These are phyloP conservation scores for Volucella zonaria DNA, from an alignment of 2,888 invertebrate species.

Conservation along the genomic window DNA sequence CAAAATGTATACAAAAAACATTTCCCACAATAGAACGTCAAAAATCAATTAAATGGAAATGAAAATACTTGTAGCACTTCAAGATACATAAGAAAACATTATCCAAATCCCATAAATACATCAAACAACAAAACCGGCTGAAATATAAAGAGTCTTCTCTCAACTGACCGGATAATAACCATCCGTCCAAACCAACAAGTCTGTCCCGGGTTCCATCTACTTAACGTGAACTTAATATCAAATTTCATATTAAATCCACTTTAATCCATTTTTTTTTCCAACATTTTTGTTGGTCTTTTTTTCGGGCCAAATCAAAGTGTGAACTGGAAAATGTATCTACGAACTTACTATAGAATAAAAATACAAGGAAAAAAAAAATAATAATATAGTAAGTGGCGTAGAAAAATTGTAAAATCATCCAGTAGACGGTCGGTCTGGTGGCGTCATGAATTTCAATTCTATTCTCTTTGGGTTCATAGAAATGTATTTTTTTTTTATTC, in stretches of 20 bases:
- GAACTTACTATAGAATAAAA: conserved; percentile 55
- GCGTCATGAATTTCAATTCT: conserved; percentile 74
- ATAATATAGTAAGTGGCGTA: conserved; percentile 73
- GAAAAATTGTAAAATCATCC: conserved; percentile 72
- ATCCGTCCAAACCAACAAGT: conserved; percentile 57
- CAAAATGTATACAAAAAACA: neutral
- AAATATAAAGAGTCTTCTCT: conserved; percentile 38
- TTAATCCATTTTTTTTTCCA: conserved; percentile 57
- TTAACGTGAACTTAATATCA: conserved; percentile 74
- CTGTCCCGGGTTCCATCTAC: conserved; percentile 59
- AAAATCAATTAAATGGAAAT: conserved; percentile 43
- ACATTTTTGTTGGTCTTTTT: conserved; percentile 21
- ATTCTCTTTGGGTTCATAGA: conserved; percentile 62
- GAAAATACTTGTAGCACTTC: conserved; percentile 66
- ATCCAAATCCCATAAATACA: conserved; percentile 43
- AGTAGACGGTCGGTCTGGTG: conserved; percentile 73
- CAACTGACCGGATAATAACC: conserved; percentile 70
- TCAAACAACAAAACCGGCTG: conserved; percentile 36
- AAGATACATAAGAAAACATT: conserved; percentile 48
- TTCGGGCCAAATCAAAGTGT: conserved; percentile 70
- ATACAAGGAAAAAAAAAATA: conserved; percentile 54
- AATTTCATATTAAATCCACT: conserved; percentile 73
- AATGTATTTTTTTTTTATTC: conserved; percentile 25
- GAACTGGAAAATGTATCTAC: conserved; percentile 71
- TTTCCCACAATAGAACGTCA: conserved; percentile 1